Conservation (phyloP, 1,140 invertebrate genomes). For the honey bee (Apis mellifera) region DNA sequence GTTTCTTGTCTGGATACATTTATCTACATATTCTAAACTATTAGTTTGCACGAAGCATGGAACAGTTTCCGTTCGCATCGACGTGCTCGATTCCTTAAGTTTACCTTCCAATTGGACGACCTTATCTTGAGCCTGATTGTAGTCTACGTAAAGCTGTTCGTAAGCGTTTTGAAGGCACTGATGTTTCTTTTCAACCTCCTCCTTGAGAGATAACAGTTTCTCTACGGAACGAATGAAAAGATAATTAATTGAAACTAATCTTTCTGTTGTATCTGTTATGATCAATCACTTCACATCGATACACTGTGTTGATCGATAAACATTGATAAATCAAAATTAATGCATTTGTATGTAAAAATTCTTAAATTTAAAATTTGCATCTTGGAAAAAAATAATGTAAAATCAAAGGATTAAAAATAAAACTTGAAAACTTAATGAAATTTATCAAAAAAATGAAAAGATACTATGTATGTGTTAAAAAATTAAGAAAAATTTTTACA, state of each 20-base stretch:
- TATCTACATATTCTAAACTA: slow-evolving; percentile 36
- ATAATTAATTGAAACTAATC: neutral
- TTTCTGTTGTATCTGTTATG: neutral
- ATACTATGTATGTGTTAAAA: too few species aligned
- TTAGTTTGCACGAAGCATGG: slow-evolving; percentile 30
- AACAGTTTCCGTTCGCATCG: slow-evolving; percentile 30
- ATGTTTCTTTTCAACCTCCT: slow-evolving; percentile 84
- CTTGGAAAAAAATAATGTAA: too few species aligned
- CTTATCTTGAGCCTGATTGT: slow-evolving; percentile 71
- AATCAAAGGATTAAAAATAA: too few species aligned
- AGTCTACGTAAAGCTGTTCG: slow-evolving; percentile 76
- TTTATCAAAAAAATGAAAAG: too few species aligned
- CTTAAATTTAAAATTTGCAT: too few species aligned
- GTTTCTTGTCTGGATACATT: slow-evolving; percentile 53
- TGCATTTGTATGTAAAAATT: too few species aligned
- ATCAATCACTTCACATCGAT: too few species aligned
- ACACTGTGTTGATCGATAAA: too few species aligned
- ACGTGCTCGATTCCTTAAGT: neutral
- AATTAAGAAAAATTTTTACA: too few species aligned
- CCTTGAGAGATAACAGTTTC: slow-evolving; percentile 84
- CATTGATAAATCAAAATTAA: too few species aligned
- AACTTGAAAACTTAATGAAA: too few species aligned
- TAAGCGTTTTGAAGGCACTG: slow-evolving; percentile 76
- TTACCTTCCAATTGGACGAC: slow-evolving; percentile 53
- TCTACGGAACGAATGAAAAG: slow-evolving; percentile 70